Evolutionary conservation across 2,888 invertebrate genomes (phyloP).

Genomic region (Ochropleura leucogaster): DNA sequence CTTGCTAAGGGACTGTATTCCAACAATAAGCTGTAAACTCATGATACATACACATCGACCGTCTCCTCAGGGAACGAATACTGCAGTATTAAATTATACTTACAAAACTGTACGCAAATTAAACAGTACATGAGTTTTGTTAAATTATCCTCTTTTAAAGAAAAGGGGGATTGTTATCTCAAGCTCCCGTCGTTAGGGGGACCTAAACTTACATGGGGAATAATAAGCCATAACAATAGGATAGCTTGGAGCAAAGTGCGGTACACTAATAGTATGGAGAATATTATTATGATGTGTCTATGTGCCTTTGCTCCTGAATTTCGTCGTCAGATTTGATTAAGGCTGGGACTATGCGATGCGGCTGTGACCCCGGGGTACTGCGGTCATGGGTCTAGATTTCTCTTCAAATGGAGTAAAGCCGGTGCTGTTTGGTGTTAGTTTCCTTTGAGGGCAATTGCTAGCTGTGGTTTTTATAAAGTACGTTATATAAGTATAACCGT

Average conservation of each 20-base stretch:
- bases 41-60: background rate
- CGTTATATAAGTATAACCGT: no score
- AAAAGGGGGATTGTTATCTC: constrained; percentile 40
- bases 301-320: constrained; percentile 8
- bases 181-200: background rate
- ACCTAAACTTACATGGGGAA: constrained; percentile 17
- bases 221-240: constrained; percentile 27
- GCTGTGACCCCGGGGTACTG: background rate
- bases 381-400: constrained; percentile 14
- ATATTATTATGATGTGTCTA: constrained; percentile 20
- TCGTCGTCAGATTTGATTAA: constrained; percentile 29
- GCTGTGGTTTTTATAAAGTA: no score
- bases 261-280: constrained; percentile 3
- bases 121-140: constrained; percentile 15
- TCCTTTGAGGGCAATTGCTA: background rate
- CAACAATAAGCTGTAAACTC: background rate
- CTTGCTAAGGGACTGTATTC: background rate
- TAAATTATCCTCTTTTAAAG: constrained; percentile 13
- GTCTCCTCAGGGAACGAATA: constrained; percentile 11
- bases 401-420: background rate
- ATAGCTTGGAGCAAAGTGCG: constrained; percentile 21
- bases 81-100: constrained; percentile 38
- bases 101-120: constrained; percentile 30
- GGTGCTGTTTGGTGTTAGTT: background rate
- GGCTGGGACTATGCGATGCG: background rate